Base-by-base conservation (phyloP, 2,797 vertebrate genomes). In the Dermochelys coriacea region DNA sequence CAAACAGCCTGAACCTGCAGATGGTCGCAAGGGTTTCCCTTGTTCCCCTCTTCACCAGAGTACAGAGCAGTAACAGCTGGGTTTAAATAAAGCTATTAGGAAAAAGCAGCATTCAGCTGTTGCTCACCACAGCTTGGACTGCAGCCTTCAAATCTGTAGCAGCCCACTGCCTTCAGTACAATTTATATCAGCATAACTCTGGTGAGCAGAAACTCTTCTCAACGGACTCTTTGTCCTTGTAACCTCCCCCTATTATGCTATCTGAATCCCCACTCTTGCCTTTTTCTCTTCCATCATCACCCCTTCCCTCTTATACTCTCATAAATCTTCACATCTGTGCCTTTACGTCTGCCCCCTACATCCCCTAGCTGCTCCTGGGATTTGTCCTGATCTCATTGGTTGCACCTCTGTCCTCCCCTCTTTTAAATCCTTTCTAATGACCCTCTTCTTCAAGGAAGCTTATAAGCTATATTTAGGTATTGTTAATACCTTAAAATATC, bases 381-480 rank as follows among this genome's bases (percentile, higher is more conserved):
- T 34, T 12, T 86, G 1, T 51, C n/a, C 84, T 88, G 34, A 64
- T 59, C 5, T 85, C 21, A 54, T 45, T 12, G 15, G 8, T 41
- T 77, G 31, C 45, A 71, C 4, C 8, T 85, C 6, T 52, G 37
- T 6, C 80, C 6, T 50, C 15, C 16, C 71, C 3, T 84, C 4
- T 89, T 92, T 95, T 57, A 92, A 93, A 82, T 85, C 27, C 59
- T 84, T 85, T 86, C 1, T 37, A 18, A 68, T n/a, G n/a, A 37
- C 34, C 9, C 18, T 15, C 5, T 89, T 77, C 3, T 86, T 52
- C n/a, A 68, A 29, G 31, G 31, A 78, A 77, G 4, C 1, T 81
- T 5, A 86, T 37, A 80, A 82, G 57, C 3, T 75, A 8, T 84
- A 52, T n/a, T 8, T 19, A 57, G 64, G 25, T 59, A 61, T 23